Percentiles rank a stretch among this genome's conserved stretches.
Evolutionary conservation across 2,113 vertebrate genomes (phyloP).

Genomic region (Xenopus laevis): DNA sequence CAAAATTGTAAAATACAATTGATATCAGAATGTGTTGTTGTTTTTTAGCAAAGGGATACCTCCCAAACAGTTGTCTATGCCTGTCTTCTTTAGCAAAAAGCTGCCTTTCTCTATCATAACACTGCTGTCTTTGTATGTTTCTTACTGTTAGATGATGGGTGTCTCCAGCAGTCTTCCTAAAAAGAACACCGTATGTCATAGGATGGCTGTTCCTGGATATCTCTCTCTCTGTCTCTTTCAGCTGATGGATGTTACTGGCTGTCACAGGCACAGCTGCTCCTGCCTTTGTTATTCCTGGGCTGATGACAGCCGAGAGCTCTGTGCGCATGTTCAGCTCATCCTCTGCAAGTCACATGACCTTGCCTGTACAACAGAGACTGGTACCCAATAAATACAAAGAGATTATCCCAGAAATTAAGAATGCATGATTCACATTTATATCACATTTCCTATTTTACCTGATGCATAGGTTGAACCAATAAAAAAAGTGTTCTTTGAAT

Average conservation of each 20-base stretch:
- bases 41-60: slow-evolving; percentile 13
- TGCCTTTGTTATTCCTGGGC: slow-evolving; percentile 44
- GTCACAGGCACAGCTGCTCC: slow-evolving; percentile 42
- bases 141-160: slow-evolving; percentile 1
- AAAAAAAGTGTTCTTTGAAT: no score
- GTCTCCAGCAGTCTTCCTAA: slow-evolving; percentile 1
- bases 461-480: no score
- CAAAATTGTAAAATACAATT: not conserved
- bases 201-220: slow-evolving; percentile 1
- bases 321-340: slow-evolving; percentile 35
- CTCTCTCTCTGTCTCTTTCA: slow-evolving; percentile 14
- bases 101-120: not conserved
- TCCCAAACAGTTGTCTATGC: not conserved
- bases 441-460: no score
- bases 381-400: slow-evolving; percentile 1
- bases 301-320: slow-evolving; percentile 35
- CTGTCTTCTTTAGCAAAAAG: not conserved
- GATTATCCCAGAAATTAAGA: no score
- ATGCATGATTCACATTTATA: no score
- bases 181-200: not conserved
- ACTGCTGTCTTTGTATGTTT: not conserved
- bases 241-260: slow-evolving; percentile 32
- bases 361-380: slow-evolving; percentile 28
- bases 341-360: slow-evolving; percentile 26
- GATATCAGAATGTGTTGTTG: not conserved